A percentile compares a stretch with the other conserved stretches of the same genome.
These are phyloP conservation scores for Mesembrinibis cayennensis DNA, from an alignment of 2,113 vertebrate species.

Conservation along the genomic window DNA sequence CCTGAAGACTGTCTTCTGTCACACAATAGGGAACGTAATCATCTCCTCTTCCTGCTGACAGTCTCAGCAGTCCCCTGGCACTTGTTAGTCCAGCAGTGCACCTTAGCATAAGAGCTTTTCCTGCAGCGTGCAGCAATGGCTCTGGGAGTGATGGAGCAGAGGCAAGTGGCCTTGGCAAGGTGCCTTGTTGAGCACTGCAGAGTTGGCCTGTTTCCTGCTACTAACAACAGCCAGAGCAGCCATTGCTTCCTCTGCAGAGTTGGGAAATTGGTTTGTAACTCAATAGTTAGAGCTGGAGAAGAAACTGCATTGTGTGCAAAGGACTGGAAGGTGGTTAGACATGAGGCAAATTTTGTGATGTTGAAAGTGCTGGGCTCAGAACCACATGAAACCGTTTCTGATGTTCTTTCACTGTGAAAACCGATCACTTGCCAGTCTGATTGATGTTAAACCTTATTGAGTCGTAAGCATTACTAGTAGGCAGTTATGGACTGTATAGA, in stretches of 20 bases:
- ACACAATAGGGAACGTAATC: background rate
- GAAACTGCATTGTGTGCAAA: background rate
- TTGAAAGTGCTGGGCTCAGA: background rate
- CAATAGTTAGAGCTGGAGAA: background rate
- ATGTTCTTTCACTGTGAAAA: background rate
- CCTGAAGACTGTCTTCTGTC: background rate
- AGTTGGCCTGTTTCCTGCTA: background rate
- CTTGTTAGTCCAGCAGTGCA: background rate
- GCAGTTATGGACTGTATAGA: background rate
- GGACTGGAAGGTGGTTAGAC: background rate
- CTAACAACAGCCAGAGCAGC: background rate
- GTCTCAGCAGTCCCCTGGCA: background rate
- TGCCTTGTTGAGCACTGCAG: slow-evolving; percentile 6
- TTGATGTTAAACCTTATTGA: background rate
- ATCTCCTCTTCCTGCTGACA: background rate
- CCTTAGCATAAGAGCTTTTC: background rate
- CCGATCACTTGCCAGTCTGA: background rate
- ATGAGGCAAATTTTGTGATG: background rate
- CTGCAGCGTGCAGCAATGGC: background rate
- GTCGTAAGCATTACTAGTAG: background rate
- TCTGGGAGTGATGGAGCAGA: background rate
- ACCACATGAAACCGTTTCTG: background rate
- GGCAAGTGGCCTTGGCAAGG: background rate
- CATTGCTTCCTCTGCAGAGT: background rate
- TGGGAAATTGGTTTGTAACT: background rate